Evolutionary conservation across 1,140 invertebrate genomes (phyloP), one percentile per base, ranked within the genome.

Genomic region (Vanessa tameamea): DNA sequence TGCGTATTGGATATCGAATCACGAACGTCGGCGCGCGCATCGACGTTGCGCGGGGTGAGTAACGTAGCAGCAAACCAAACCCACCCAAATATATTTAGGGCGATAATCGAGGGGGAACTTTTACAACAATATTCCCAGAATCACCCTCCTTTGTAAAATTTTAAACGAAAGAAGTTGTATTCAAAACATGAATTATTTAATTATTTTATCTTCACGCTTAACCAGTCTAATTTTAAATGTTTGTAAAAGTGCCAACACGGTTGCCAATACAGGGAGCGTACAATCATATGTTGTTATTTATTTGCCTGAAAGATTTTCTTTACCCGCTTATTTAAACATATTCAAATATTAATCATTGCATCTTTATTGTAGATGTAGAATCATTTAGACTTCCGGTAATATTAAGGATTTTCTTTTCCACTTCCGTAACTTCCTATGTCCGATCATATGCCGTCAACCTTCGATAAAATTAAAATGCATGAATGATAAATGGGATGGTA

Each of bases 1-100:
- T 90, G 90, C 90, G 90, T 90, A 91, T 81, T 91, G 82, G 78
- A 81, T 65, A 78, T 77, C 76, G 78, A 84, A 80, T 80, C 79
- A 78, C 82, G 79, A 84, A 72, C 84, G 81, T 78, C 83, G 82
- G 88, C 87, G 89, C 89, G 89, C 89, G 89, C 83, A 86, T 79
- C 73, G 78, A 73, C 75, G 78, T 82, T 76, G 82, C 82, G 81
- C 72, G 71, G 82, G 80, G 83, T 87, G 76, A 84, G 81, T 82
- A 64, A 59, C 26, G 53, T 57, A 57, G 53, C 16, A 20, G 73
- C 66, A 64, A 81, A 83, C 81, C 73, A 81, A 31, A 31, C 26
- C 73, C 73, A 81, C 77, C 63, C 70, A 78, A 66, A 23, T 72
- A 50, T 63, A 63, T 70, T 71, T 61, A 7, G 78, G 76, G 71